Conservation (phyloP, 1,140 invertebrate genomes). For the Zaprionus tsacasi region DNA sequence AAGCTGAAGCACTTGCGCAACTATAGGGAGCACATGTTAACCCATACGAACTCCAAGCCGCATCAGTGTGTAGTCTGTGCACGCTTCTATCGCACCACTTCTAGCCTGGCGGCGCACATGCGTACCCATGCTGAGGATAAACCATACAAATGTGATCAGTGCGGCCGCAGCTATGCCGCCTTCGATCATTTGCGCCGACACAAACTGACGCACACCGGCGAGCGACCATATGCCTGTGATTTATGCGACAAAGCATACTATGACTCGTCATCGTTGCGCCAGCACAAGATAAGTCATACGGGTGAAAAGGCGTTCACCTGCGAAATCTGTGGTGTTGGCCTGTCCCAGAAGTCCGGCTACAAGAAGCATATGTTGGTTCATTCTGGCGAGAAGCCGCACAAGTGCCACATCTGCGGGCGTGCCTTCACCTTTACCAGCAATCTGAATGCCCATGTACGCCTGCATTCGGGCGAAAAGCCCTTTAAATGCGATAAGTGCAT, state of each 20-base stretch:
- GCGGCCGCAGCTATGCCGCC: constrained; percentile 63
- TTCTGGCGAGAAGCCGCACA: constrained; percentile 76
- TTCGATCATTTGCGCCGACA: constrained; percentile 62
- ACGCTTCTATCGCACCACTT: constrained; percentile 79
- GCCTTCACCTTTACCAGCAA: constrained; percentile 82
- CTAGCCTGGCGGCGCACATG: constrained; percentile 74
- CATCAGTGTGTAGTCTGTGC: constrained; percentile 68
- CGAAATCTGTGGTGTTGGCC: constrained; percentile 79
- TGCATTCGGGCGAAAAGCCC: constrained; percentile 89
- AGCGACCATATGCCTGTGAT: constrained; percentile 72
- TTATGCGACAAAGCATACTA: constrained; percentile 79
- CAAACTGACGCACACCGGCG: constrained; percentile 71
- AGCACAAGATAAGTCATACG: constrained; percentile 79
- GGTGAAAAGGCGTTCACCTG: constrained; percentile 79
- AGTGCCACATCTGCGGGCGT: constrained; percentile 73
- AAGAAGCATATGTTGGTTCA: constrained; percentile 83
- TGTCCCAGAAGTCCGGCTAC: constrained; percentile 82
- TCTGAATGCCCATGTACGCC: constrained; percentile 85
- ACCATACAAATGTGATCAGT: constrained; percentile 65
- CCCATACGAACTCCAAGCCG: constrained; percentile 73
- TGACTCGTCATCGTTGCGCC: constrained; percentile 75
- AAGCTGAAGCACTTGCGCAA: constrained; percentile 72
- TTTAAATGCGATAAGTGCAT: constrained; percentile 69
- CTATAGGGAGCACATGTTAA: constrained; percentile 79
- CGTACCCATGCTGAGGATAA: constrained; percentile 72